Conservation (phyloP, 2,113 vertebrate species). For the Coryphaenoides rupestris region DNA sequence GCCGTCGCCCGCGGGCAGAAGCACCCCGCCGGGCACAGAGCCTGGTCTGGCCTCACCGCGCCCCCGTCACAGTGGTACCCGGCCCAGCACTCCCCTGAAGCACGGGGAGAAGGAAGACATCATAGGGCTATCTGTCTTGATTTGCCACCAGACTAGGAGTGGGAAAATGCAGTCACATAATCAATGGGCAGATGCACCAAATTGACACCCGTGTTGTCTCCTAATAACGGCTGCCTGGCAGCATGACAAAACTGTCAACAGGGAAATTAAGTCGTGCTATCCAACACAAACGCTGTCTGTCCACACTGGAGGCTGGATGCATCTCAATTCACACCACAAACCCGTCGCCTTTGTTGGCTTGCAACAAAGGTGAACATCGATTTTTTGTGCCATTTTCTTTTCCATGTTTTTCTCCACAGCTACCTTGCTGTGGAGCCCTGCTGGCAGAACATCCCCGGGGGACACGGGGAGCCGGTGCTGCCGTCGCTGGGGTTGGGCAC, state of each 20-base stretch:
- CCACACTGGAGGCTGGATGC: no score
- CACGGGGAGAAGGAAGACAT: background rate
- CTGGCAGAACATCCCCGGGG: constrained; percentile 70
- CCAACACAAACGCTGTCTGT: no score
- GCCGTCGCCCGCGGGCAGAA: constrained; percentile 76
- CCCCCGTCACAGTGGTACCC: constrained; percentile 74
- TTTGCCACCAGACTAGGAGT: background rate
- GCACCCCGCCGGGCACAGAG: constrained; percentile 73
- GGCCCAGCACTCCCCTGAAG: constrained; percentile 68
- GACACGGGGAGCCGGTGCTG: constrained; percentile 72
- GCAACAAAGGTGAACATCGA: no score
- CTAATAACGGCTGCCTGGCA: no score
- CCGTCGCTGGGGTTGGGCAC: constrained; percentile 74
- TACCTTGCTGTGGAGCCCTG: constrained; percentile 57
- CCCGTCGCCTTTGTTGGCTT: no score
- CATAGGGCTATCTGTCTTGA: background rate
- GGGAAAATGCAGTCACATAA: background rate
- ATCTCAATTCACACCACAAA: no score
- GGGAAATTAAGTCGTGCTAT: no score
- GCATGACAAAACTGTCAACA: no score
- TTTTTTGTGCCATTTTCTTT: no score
- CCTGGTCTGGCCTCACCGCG: constrained; percentile 65
- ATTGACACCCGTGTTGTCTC: no score
- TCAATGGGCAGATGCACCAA: background rate
- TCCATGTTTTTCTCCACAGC: background rate